phyloP scores from a whole-genome alignment of 2,888 invertebrate species.

The Lithodes maja region DNA sequence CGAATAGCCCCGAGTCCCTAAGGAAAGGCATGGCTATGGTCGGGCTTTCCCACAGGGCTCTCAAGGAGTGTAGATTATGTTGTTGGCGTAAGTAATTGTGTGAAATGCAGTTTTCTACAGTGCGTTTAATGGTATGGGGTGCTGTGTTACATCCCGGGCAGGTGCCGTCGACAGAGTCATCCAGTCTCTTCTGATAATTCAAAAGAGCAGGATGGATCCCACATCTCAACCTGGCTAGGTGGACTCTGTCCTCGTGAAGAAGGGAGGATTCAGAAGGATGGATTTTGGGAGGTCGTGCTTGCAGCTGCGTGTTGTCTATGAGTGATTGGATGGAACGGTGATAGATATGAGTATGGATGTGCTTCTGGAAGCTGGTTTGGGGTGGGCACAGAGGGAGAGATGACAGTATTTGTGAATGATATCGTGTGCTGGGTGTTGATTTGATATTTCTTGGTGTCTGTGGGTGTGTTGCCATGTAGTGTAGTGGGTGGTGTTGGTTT shows the following conservation, averaged over 20 bases:
- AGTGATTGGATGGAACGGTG: background rate
- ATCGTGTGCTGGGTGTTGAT: background rate
- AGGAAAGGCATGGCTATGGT: background rate
- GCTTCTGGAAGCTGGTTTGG: background rate
- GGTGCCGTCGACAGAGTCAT: background rate
- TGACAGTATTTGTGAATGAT: constrained; percentile 18
- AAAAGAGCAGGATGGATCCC: background rate
- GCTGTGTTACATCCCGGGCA: background rate
- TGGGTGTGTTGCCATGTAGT: constrained; percentile 6
- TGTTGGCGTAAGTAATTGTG: background rate
- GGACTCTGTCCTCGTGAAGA: background rate
- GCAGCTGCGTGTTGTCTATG: background rate
- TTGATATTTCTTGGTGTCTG: constrained; percentile 22
- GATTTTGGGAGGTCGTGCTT: background rate
- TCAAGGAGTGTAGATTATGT: background rate
- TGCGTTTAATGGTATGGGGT: background rate
- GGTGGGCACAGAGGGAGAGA: background rate
- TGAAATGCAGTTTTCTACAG: background rate
- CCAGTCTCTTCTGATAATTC: background rate
- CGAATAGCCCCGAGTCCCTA: background rate
- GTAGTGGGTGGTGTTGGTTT: background rate
- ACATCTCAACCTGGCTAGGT: background rate
- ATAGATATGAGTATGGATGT: background rate
- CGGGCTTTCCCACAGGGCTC: background rate
- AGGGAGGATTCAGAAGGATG: background rate